These are phyloP conservation scores for Gnathonemus echidnorhynchus DNA, from an alignment of 2,113 vertebrate species.

Conservation along the genomic window DNA sequence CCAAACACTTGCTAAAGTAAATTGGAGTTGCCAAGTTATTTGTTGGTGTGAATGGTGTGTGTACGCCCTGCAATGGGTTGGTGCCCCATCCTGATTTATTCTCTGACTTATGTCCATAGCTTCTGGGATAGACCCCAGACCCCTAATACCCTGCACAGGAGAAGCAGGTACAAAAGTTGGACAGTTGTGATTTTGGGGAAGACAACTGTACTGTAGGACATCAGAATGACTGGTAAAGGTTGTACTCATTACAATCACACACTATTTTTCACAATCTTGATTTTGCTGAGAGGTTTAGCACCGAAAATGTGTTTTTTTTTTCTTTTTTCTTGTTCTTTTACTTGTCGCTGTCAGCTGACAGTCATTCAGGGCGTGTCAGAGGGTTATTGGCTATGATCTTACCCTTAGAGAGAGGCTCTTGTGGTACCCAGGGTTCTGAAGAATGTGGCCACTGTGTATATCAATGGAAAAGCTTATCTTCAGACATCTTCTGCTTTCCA, in stretches of 20 bases:
- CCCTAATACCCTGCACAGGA: background rate
- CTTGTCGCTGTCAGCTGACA: background rate
- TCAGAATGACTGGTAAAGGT: background rate
- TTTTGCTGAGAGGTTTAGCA: background rate
- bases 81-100: background rate
- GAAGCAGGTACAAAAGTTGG: background rate
- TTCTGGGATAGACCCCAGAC: background rate
- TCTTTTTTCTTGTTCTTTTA: background rate
- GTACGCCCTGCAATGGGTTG: background rate
- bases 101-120: background rate
- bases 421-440: background rate
- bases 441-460: too few relatives aligned
- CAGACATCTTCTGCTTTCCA: background rate
- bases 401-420: background rate
- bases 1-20: background rate
- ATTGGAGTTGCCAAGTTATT: too few relatives aligned
- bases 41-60: too few relatives aligned
- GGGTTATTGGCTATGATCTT: background rate
- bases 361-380: background rate
- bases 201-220: background rate
- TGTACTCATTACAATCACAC: background rate
- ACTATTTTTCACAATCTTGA: background rate
- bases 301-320: background rate
- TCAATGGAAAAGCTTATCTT: background rate
- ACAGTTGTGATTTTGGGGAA: background rate